These are phyloP conservation scores for Panurus biarmicus DNA, from an alignment of 2,113 vertebrate species.

Conservation along the genomic window DNA sequence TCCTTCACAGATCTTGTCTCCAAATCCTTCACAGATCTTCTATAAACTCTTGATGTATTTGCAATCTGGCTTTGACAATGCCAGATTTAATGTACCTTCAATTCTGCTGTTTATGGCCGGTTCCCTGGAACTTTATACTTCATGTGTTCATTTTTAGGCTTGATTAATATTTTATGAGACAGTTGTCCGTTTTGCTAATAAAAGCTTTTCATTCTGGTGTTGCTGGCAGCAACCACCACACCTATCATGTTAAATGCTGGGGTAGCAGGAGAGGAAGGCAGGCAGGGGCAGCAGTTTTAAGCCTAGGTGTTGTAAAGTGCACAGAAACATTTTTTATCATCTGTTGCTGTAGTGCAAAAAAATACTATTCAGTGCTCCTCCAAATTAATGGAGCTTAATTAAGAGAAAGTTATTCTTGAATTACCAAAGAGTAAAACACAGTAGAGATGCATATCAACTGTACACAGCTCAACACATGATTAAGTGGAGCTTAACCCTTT, in stretches of 20 bases:
- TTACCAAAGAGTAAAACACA: not conserved
- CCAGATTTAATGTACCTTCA: not conserved
- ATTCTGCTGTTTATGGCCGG: not conserved
- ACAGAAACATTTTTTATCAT: not conserved
- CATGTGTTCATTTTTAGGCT: not conserved
- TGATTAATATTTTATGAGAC: constrained; percentile 14
- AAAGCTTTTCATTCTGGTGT: not conserved
- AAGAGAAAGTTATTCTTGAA: not conserved
- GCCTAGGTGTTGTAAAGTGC: not conserved
- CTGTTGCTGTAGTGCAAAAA: not conserved
- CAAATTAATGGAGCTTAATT: not conserved
- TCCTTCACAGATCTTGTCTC: not conserved
- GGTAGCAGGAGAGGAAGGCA: not conserved
- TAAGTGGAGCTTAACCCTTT: not conserved
- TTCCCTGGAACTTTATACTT: not conserved
- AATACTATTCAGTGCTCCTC: not conserved
- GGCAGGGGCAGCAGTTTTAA: not conserved
- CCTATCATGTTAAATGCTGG: not conserved
- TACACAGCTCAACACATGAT: not conserved
- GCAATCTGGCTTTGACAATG: not conserved
- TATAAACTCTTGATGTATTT: not conserved
- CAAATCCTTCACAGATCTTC: not conserved
- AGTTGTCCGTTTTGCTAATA: not conserved
- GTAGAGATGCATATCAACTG: not conserved
- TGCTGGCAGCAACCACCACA: not conserved